These are phyloP conservation scores for Takifugu bimaculatus DNA, from an alignment of 2,113 vertebrate genomes.

Conservation along the genomic window DNA sequence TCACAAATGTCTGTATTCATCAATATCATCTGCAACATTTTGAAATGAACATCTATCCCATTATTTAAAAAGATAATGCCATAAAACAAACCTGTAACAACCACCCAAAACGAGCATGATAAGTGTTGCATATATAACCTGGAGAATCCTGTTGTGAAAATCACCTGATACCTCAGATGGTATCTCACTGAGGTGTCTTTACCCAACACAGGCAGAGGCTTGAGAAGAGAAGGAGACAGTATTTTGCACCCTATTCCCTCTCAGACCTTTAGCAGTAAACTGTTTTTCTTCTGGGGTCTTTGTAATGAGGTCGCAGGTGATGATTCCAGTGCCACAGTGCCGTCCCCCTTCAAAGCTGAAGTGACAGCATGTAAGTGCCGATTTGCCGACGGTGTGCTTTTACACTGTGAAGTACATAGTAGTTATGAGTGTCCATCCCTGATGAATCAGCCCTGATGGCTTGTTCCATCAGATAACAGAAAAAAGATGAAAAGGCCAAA, in stretches of 20 bases:
- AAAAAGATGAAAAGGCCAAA: background rate
- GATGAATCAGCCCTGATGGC: too few species aligned
- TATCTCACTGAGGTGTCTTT: conserved; percentile 51
- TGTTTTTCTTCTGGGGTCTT: conserved; percentile 25
- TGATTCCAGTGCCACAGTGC: conserved; percentile 26
- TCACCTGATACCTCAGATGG: conserved; percentile 49
- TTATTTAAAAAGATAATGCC: background rate
- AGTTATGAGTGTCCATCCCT: background rate
- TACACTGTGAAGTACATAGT: background rate
- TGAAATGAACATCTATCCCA: conserved; percentile 4
- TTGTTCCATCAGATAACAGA: background rate
- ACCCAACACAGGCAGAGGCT: conserved; percentile 38
- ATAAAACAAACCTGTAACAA: background rate
- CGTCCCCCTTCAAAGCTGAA: conserved; percentile 16
- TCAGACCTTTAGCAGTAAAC: background rate
- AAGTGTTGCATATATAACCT: background rate
- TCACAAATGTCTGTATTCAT: conserved; percentile 50
- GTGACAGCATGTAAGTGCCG: conserved; percentile 17
- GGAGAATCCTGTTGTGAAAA: conserved; percentile 36
- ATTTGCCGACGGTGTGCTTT: background rate
- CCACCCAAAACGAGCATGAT: background rate
- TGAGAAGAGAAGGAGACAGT: conserved; percentile 6
- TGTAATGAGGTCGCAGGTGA: conserved; percentile 28
- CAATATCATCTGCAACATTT: conserved; percentile 31
- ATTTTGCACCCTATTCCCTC: too few species aligned